These are phyloP conservation scores for Drosophila formosana DNA, from an alignment of 2,888 invertebrate species.

Conservation along the genomic window DNA sequence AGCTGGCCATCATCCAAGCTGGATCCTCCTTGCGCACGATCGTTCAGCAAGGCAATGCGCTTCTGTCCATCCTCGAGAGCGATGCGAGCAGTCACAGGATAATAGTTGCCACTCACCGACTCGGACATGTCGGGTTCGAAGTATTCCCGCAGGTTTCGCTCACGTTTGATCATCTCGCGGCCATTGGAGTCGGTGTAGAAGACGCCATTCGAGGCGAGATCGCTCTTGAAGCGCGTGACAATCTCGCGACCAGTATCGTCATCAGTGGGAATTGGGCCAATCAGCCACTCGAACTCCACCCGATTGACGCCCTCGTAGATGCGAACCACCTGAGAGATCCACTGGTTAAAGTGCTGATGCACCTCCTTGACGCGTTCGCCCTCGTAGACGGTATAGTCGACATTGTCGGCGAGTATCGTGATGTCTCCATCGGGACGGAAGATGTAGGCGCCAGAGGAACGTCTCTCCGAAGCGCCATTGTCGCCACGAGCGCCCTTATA, in stretches of 20 bases:
- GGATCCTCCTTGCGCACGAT: conserved; percentile 93
- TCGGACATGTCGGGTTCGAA: conserved; percentile 89
- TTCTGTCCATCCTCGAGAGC: conserved; percentile 87
- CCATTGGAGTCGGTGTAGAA: conserved; percentile 99
- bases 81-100: conserved; percentile 95
- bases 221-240: conserved; percentile 90
- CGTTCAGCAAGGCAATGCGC: conserved; percentile 87
- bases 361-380: conserved; percentile 90
- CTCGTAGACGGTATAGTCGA: conserved; percentile 75
- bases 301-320: conserved; percentile 87
- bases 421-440: conserved; percentile 89
- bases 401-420: conserved; percentile 51
- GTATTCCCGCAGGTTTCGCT: conserved; percentile 89
- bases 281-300: conserved; percentile 91
- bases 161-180: conserved; percentile 91
- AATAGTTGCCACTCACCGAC: conserved; percentile 94
- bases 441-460: conserved; percentile 97
- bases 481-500: conserved; percentile 90
- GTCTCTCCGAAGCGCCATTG: conserved; percentile 86
- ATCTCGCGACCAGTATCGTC: conserved; percentile 92
- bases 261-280: conserved; percentile 91
- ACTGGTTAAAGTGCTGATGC: conserved; percentile 87
- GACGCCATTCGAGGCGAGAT: conserved; percentile 87
- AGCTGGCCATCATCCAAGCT: conserved; percentile 91
- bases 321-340: conserved; percentile 90